Evolutionary conservation across 1,140 invertebrate genomes (phyloP).

Genomic region (Leptinotarsa defecta): DNA sequence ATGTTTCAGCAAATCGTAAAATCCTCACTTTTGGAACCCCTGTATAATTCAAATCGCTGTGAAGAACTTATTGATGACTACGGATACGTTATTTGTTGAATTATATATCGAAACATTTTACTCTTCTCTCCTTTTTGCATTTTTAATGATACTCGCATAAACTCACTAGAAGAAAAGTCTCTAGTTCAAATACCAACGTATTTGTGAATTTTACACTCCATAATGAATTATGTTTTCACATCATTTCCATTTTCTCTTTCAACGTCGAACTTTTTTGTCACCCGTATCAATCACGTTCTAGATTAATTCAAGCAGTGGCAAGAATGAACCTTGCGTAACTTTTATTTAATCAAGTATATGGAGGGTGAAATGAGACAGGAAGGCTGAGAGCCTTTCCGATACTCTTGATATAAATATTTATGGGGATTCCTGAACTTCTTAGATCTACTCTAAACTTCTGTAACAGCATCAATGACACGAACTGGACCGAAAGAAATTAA

Average conservation of each 20-base stretch:
- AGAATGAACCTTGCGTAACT: not conserved
- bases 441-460: not conserved
- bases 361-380: conserved; percentile 5
- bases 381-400: not conserved
- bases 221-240: not conserved
- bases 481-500: no score
- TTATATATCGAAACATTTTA: no score
- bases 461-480: no score
- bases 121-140: no score
- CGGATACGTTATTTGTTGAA: no score
- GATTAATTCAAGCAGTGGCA: not conserved
- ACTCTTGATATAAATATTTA: not conserved
- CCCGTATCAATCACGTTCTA: conserved; percentile 2
- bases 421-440: not conserved
- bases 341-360: conserved; percentile 4
- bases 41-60: no score
- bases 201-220: not conserved
- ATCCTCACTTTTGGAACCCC: no score
- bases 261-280: not conserved
- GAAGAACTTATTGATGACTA: no score
- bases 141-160: no score
- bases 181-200: no score
- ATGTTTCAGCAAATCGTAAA: no score
- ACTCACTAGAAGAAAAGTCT: no score
- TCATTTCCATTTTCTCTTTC: not conserved